Conservation (phyloP, 2,113 vertebrate genomes). For the Formicarius rufipectus region DNA sequence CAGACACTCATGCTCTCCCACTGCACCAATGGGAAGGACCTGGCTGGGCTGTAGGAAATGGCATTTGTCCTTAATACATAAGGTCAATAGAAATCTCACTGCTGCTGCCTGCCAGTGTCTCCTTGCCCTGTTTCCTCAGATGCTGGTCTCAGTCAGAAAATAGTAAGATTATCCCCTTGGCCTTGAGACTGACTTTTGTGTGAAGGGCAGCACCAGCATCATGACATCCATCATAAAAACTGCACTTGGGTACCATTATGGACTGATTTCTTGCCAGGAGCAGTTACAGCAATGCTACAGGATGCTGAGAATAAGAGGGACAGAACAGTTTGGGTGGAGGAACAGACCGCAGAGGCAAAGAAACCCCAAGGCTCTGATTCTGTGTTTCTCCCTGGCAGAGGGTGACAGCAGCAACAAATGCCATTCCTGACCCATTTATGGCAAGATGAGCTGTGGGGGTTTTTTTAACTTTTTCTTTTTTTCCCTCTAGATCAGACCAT, state of each 20-base stretch:
- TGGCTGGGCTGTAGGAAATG: background rate
- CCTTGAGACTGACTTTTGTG: background rate
- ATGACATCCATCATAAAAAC: background rate
- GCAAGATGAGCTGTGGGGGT: background rate
- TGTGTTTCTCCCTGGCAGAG: background rate
- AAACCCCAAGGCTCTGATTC: background rate
- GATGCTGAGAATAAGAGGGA: background rate
- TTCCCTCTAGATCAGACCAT: background rate
- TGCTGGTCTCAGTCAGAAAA: background rate
- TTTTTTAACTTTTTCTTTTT: background rate
- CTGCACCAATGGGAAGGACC: accelerated
- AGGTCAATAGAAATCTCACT: background rate
- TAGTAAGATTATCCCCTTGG: background rate
- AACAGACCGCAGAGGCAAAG: background rate
- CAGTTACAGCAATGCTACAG: background rate
- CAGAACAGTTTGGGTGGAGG: background rate
- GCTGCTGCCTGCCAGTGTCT: background rate
- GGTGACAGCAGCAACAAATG: background rate
- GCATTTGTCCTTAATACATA: background rate
- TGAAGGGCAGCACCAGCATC: background rate
- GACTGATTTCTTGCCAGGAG: background rate
- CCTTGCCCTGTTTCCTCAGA: background rate
- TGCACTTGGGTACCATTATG: background rate
- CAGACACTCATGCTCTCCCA: accelerated
- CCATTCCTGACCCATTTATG: background rate